These are phyloP conservation scores for Leuciscus waleckii DNA, from an alignment of 2,797 vertebrate species.

Conservation along the genomic window DNA sequence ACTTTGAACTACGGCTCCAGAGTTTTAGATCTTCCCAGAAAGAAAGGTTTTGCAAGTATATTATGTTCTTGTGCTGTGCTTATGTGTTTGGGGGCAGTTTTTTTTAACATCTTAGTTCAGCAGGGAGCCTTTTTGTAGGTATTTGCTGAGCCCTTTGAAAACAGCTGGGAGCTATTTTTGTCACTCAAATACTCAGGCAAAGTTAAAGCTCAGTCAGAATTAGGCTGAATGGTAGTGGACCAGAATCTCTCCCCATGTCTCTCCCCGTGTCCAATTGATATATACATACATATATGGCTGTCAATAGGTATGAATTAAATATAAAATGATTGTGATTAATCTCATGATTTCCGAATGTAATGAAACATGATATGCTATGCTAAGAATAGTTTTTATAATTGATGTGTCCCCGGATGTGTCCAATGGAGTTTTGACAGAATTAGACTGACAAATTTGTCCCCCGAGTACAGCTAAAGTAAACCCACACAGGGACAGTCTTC, in stretches of 20 bases:
- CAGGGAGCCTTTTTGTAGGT: constrained; percentile 63
- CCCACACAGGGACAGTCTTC: background rate
- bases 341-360: no score
- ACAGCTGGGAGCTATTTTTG: constrained; percentile 66
- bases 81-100: background rate
- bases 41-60: background rate
- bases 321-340: no score
- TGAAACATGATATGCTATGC: no score
- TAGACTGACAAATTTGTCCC: constrained; percentile 1
- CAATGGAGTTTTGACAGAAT: constrained; percentile 1
- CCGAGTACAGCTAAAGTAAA: constrained; percentile 12
- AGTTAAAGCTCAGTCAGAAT: constrained; percentile 13
- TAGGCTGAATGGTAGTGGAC: background rate
- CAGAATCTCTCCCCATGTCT: background rate
- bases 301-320: no score
- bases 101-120: constrained; percentile 16
- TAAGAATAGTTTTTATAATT: no score
- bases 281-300: no score
- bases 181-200: constrained; percentile 54
- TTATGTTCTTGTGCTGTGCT: constrained; percentile 9
- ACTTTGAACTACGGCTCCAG: background rate
- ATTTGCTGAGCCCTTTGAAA: constrained; percentile 62
- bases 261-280: background rate
- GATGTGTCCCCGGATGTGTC: background rate
- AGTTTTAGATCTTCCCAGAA: constrained; percentile 8